Evolutionary conservation across 2,888 invertebrate genomes (phyloP).

Genomic region (Platypus cylindrus): DNA sequence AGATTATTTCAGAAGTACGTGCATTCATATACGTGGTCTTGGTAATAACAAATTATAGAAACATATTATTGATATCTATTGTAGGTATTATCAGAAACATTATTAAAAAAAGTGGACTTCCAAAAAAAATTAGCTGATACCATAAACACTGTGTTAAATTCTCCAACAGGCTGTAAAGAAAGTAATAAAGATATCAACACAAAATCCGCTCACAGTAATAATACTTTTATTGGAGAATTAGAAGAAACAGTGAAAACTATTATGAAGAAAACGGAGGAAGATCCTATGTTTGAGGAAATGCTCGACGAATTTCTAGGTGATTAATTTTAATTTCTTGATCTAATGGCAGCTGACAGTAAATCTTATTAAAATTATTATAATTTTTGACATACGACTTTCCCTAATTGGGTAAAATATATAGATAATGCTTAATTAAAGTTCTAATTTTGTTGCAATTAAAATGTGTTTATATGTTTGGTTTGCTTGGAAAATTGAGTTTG

Average conservation of each 20-base stretch:
- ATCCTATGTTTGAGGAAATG: slow-evolving; percentile 12
- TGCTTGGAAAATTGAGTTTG: too few relatives aligned
- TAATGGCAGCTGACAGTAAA: too few relatives aligned
- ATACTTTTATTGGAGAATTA: slow-evolving; percentile 5
- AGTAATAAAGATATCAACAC: background rate
- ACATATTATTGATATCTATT: too few relatives aligned
- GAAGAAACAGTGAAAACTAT: slow-evolving; percentile 9
- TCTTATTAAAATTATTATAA: too few relatives aligned
- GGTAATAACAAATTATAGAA: too few relatives aligned
- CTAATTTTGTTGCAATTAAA: background rate
- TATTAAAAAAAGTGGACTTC: slow-evolving; percentile 39
- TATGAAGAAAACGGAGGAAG: slow-evolving; percentile 7
- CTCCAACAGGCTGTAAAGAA: slow-evolving; percentile 4
- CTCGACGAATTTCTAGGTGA: slow-evolving; percentile 12
- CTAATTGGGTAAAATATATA: too few relatives aligned
- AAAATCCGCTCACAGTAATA: slow-evolving; percentile 4
- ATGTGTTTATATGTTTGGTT: background rate
- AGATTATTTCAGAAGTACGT: too few relatives aligned
- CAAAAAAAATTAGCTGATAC: slow-evolving; percentile 42
- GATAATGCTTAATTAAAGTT: too few relatives aligned
- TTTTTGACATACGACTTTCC: too few relatives aligned
- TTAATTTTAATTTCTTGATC: background rate
- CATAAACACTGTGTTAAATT: slow-evolving; percentile 32
- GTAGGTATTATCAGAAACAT: slow-evolving; percentile 34
- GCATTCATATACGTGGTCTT: too few relatives aligned